Percentiles rank a stretch among this genome's conserved stretches.
Evolutionary conservation across 2,113 vertebrate species (phyloP).

Genomic region (Cyanoliseus patagonus): DNA sequence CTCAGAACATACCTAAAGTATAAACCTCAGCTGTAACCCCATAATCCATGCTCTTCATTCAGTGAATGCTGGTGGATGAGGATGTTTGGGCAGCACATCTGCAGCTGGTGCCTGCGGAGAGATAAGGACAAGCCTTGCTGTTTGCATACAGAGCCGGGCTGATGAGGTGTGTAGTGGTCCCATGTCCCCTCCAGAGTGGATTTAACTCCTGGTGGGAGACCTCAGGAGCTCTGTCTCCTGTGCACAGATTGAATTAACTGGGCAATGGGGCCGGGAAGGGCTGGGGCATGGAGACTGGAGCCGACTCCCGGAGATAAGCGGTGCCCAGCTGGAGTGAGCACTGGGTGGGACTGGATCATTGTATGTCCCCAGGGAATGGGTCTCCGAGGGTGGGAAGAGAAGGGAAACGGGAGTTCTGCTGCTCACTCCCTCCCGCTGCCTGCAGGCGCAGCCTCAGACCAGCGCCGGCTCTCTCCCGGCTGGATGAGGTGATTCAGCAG

Average conservation of each 20-base stretch:
- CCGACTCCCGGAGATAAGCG: background rate
- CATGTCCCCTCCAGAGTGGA: background rate
- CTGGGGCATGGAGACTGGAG: background rate
- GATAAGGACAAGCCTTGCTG: background rate
- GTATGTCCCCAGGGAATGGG: background rate
- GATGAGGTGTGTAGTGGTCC: background rate
- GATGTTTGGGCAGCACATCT: background rate
- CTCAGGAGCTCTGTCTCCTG: background rate
- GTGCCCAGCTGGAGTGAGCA: background rate
- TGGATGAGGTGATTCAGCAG: background rate
- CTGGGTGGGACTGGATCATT: background rate
- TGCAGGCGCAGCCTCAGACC: background rate
- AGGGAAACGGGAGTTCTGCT: background rate
- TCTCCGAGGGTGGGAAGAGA: background rate
- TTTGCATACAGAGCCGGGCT: background rate
- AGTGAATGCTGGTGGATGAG: background rate
- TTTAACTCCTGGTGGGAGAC: background rate
- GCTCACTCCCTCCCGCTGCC: background rate
- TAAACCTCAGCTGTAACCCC: rapidly evolving
- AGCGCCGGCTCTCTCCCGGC: background rate
- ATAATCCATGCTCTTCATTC: rapidly evolving
- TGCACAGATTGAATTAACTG: background rate
- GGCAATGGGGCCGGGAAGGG: background rate
- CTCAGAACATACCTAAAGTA: background rate
- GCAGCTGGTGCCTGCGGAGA: background rate